These are phyloP conservation scores for Lepidurus apus DNA, from an alignment of 1,140 invertebrate species.

Conservation along the genomic window DNA sequence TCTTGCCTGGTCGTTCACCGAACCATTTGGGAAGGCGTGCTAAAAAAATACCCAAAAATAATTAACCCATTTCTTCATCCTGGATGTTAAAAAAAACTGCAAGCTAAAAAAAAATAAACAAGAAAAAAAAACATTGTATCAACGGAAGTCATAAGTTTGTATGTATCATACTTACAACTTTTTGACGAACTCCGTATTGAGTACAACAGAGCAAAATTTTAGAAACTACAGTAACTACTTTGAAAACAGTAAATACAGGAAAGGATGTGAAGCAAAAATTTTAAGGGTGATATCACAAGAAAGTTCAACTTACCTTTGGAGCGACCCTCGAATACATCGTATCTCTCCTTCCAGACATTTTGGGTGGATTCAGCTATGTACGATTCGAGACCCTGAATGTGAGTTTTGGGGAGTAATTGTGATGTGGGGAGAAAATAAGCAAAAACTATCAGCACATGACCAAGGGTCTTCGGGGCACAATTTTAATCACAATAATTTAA, in stretches of 20 bases:
- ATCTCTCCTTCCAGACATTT: slow-evolving; percentile 78
- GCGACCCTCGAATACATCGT: slow-evolving; percentile 76
- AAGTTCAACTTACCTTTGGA: slow-evolving; percentile 68
- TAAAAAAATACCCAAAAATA: slow-evolving; percentile 43
- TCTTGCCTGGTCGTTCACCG: slow-evolving; percentile 86
- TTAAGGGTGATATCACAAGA: neutral
- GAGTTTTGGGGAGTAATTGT: neutral
- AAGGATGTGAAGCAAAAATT: slow-evolving; percentile 25
- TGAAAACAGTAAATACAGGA: neutral
- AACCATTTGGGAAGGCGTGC: slow-evolving; percentile 90
- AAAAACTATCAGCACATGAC: neutral
- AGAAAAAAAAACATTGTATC: neutral
- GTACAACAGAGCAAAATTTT: neutral
- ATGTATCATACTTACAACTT: slow-evolving; percentile 5
- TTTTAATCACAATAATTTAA: slow-evolving; percentile 41
- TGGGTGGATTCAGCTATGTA: slow-evolving; percentile 72
- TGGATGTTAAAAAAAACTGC: neutral
- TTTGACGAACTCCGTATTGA: slow-evolving; percentile 20
- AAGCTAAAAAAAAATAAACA: neutral
- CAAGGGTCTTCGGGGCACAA: neutral
- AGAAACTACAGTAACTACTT: neutral
- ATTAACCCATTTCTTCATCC: neutral
- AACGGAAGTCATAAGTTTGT: slow-evolving; percentile 5
- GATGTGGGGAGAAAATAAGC: neutral
- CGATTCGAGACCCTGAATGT: slow-evolving; percentile 65